Base-by-base conservation (phyloP, 2,113 vertebrate species). In the Girardinichthys multiradiatus region DNA sequence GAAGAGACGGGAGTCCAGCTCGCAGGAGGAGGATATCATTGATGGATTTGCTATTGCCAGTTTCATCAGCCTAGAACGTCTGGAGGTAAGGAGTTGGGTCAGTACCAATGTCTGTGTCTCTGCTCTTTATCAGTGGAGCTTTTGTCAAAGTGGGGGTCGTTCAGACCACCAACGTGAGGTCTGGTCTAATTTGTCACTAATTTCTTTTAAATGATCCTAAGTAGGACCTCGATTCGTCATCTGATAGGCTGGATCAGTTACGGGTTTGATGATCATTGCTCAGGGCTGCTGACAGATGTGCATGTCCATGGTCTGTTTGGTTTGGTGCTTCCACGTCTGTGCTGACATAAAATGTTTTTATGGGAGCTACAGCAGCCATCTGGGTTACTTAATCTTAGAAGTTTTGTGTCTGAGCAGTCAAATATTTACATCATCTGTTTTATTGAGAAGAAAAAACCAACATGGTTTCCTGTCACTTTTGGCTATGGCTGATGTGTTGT, bases 21-120 rank as follows among this genome's bases (percentile, higher is more conserved):
- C 97, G 57, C 97, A 97, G 90, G 96, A 98, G 86, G 97, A 98
- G 94, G 97, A 98, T 86, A 95, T 98, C 89, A 97, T 98, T 91
- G 97, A 98, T 94, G 97, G 96, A 84, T 98, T 98, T 93, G 95
- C 97, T 82, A 98, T 98, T 39, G 86, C 95, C 94, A 98, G 97
- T 80, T 98, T 98, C 95, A 95, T 92, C 92, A 96, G 95, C 85
- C 92, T 98, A 93, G 96, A 97, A 87, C 94, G 95, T 86, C 92
- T 98, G 87, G 95, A 98, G 97, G 97, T 98, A 92, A 92, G 75
- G 31, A 74, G 14, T 58, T 28, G 61, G 65, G 60, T 79, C 68
- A 58, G 74, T 83, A 86, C 64, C 87, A 7, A 66, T 60, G 48
- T 83, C 63, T 71, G 65, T 71, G 48, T 10, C 10, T n/a, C 48